Conservation (phyloP, 2,797 vertebrate genomes). For the Onychomys arenicola region DNA sequence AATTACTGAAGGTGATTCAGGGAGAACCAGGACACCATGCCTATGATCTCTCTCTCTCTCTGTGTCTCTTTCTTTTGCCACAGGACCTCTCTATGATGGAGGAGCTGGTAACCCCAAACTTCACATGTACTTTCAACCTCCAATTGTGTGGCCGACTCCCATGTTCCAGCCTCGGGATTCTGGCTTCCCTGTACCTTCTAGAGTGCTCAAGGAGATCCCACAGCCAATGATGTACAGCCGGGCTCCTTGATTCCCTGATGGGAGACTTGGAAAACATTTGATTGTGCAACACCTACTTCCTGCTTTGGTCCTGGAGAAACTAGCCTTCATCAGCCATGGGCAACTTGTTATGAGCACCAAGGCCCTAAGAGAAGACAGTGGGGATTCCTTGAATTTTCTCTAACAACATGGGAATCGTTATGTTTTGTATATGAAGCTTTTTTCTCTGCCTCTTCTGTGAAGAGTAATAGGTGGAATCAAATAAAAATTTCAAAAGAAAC, state of each 20-base stretch:
- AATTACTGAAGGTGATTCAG: background rate
- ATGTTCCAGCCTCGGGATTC: background rate
- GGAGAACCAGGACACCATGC: background rate
- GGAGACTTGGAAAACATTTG: background rate
- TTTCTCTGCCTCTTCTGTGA: background rate
- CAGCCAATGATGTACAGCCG: background rate
- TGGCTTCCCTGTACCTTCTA: background rate
- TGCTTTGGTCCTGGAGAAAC: background rate
- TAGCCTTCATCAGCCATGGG: background rate
- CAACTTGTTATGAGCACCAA: background rate
- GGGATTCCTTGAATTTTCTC: background rate
- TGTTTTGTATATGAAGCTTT: background rate
- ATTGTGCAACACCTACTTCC: background rate
- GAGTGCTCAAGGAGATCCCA: background rate
- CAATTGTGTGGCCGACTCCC: too few relatives aligned
- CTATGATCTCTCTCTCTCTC: background rate
- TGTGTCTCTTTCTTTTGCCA: too few relatives aligned
- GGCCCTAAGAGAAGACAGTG: too few relatives aligned
- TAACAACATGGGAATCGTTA: accelerated
- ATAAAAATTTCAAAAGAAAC: background rate
- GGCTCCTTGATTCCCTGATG: background rate
- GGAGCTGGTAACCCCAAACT: too few relatives aligned
- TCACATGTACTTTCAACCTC: too few relatives aligned
- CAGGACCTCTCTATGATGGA: too few relatives aligned
- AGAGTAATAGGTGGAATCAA: background rate